These are phyloP conservation scores for Urophycis tenuis DNA, from an alignment of 2,797 vertebrate species.

Conservation along the genomic window DNA sequence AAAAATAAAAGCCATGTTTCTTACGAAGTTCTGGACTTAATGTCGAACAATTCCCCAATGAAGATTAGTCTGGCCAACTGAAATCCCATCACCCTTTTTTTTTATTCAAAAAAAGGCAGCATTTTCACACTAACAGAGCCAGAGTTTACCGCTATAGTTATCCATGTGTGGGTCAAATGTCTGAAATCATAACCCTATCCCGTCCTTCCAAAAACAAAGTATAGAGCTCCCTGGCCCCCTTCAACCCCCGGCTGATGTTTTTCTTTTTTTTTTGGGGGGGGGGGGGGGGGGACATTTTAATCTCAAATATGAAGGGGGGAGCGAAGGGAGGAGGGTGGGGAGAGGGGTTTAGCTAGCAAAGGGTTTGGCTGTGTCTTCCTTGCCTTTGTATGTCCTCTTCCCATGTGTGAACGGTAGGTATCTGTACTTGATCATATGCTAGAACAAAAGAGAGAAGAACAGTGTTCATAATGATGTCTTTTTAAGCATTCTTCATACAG, in stretches of 20 bases:
- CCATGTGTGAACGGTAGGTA: constrained; percentile 99
- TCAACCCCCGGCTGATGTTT: constrained; percentile 46
- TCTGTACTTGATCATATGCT: constrained; percentile 99
- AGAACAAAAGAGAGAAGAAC: constrained; percentile 40
- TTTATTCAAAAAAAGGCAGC: constrained; percentile 52
- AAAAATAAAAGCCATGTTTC: not conserved
- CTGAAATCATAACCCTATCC: constrained; percentile 46
- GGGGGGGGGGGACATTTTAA: constrained; percentile 50
- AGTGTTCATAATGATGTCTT: not conserved
- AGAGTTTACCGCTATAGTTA: constrained; percentile 31
- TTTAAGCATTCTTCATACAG: not conserved
- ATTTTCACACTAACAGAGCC: constrained; percentile 44
- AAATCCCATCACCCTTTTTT: constrained; percentile 26
- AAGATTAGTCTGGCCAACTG: constrained; percentile 8
- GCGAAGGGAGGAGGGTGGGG: constrained; percentile 28
- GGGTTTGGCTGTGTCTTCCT: constrained; percentile 90
- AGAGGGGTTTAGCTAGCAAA: constrained; percentile 88
- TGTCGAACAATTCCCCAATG: not conserved
- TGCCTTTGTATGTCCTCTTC: constrained; percentile 99
- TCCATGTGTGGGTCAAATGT: constrained; percentile 76
- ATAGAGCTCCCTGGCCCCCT: constrained; percentile 40
- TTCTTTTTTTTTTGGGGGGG: too few species aligned
- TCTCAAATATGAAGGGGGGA: constrained; percentile 51
- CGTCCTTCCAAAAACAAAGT: constrained; percentile 46
- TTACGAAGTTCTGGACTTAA: not conserved